A percentile compares a stretch with the other conserved stretches of the same genome.
phyloP scores from a whole-genome alignment of 2,888 invertebrate genomes.

The Drosophila fulvimacula region DNA sequence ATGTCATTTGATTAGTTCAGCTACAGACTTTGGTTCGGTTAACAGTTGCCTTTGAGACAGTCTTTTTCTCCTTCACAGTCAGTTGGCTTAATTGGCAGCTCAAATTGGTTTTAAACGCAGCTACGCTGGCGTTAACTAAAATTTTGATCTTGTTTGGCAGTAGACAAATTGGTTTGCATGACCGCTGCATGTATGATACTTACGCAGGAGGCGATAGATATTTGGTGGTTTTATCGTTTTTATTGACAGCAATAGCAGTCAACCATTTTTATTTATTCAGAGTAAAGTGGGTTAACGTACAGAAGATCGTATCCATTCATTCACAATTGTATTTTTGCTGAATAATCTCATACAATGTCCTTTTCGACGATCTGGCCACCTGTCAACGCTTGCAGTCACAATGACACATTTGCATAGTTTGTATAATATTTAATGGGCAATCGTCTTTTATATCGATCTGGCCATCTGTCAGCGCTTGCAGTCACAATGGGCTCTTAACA shows the following conservation, averaged over 20 bases:
- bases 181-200: background rate
- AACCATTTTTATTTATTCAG: too few species aligned
- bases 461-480: background rate
- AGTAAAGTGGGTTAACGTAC: too few species aligned
- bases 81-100: slow-evolving; percentile 26
- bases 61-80: slow-evolving; percentile 13
- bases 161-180: slow-evolving; percentile 1
- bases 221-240: background rate
- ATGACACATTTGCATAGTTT: too few species aligned
- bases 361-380: too few species aligned
- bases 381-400: too few species aligned
- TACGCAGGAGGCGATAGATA: background rate
- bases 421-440: background rate
- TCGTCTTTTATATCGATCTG: background rate
- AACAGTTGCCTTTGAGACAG: slow-evolving; percentile 19
- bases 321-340: background rate
- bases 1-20: slow-evolving; percentile 49
- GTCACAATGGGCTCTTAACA: background rate
- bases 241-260: background rate
- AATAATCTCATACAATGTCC: too few species aligned
- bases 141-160: background rate
- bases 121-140: background rate
- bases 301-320: background rate
- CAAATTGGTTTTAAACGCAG: slow-evolving; percentile 16
- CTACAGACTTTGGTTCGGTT: slow-evolving; percentile 24